A percentile compares a stretch with the other conserved stretches of the same genome.
These are phyloP conservation scores for Siderastrea radians DNA, from an alignment of 92 coral and sea anemone genomes.

Conservation along the genomic window DNA sequence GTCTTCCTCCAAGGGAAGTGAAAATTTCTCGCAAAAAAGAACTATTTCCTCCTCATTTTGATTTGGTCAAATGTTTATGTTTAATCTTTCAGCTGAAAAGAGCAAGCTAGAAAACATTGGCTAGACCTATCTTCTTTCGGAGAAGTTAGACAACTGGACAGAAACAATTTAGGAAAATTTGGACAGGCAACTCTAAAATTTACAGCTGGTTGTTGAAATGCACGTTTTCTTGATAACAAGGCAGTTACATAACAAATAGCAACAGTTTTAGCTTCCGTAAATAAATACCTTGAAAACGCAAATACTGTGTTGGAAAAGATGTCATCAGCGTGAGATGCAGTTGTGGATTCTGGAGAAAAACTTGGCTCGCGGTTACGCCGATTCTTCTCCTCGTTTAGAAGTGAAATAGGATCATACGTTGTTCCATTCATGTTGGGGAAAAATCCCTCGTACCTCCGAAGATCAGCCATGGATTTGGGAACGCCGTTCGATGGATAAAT, in stretches of 20 bases:
- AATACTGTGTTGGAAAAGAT: constrained; percentile 89
- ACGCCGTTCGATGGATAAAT: constrained; percentile 75
- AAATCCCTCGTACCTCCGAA: constrained; percentile 89
- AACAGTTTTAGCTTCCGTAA: neutral
- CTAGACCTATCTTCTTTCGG: neutral
- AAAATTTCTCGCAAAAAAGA: constrained; percentile 8
- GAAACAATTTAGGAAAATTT: constrained; percentile 16
- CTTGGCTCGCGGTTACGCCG: constrained; percentile 65
- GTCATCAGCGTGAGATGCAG: constrained; percentile 85
- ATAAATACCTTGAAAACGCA: constrained; percentile 78
- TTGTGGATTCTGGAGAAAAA: constrained; percentile 68
- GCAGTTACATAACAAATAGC: neutral
- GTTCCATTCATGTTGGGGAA: constrained; percentile 84
- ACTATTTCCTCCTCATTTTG: neutral
- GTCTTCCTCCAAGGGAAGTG: neutral
- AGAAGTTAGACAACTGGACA: neutral
- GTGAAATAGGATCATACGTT: constrained; percentile 81
- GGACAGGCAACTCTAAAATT: constrained; percentile 4
- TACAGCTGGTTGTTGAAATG: neutral
- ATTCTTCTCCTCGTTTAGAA: constrained; percentile 74
- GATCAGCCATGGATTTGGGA: constrained; percentile 78
- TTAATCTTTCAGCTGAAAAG: neutral
- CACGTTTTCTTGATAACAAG: neutral
- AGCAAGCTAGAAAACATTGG: neutral
- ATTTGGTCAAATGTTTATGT: neutral